Base-by-base conservation (phyloP, 2,888 invertebrate species). In the Agrochola macilenta region DNA sequence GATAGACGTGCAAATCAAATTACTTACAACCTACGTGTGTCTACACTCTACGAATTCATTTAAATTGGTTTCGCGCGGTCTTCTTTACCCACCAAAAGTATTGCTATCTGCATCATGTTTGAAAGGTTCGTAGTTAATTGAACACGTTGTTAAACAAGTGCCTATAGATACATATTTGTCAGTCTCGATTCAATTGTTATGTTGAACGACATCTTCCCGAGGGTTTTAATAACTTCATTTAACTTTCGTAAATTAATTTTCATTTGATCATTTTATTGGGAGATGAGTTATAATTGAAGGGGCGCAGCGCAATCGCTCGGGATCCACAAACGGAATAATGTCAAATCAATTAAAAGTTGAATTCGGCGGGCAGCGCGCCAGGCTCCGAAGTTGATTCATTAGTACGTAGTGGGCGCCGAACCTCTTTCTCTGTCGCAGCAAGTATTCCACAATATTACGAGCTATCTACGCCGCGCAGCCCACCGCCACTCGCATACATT, bases 281-380 rank as follows among this genome's bases (percentile, higher is more conserved):
- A 92, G 94, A 94, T 94, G 94, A 95, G 93, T 95, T 94, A 94
- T 95, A 96, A 95, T 95, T 95, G 95, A 94, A 94, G 94, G 93
- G 92, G 94, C 91, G 90, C 92, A 92, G 91, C 93, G 93, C 92
- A 92, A 93, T 94, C 92, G 93, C 90, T 91, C 91, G 91, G 91
- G 92, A 91, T 93, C 93, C 94, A 93, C 95, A 95, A 95, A 95
- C 92, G 94, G 95, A 96, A 96, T 96, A 95, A 96, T 95, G 94
- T 94, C 93, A 95, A 96, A 95, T 96, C 96, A 95, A 96, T 96
- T 96, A 95, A 95, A 96, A 96, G 94, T 95, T 96, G 92, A 93
- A 94, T 94, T 94, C 91, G 92, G 90, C 92, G 94, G 94, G 94
- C 94, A 93, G 87, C 90, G 91, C 93, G 94, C 94, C 95, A 93